Evolutionary conservation across 2,797 vertebrate species (phyloP).

Genomic region (Aldrovandia affinis): DNA sequence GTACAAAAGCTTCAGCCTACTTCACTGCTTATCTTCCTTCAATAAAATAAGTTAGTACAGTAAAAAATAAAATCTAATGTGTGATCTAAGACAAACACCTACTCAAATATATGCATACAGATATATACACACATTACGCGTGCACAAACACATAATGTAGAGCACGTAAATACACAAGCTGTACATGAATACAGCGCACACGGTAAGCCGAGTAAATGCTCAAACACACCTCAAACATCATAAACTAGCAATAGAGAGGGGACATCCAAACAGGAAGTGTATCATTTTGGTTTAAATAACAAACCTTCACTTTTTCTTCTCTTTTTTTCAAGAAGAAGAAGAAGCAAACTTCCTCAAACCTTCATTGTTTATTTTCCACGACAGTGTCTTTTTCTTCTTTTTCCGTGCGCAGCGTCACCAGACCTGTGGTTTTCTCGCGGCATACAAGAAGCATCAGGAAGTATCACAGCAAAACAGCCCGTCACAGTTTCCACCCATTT

Average conservation of each 20-base stretch:
- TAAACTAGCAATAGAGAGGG: not conserved
- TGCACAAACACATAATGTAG: too few relatives aligned
- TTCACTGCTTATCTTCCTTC: not conserved
- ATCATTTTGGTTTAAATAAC: not conserved
- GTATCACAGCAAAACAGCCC: slow-evolving; percentile 16
- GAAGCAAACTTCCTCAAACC: not conserved
- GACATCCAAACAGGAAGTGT: not conserved
- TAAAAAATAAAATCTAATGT: not conserved
- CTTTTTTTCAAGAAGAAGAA: not conserved
- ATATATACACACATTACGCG: too few relatives aligned
- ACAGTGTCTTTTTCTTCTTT: not conserved
- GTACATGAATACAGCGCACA: too few relatives aligned
- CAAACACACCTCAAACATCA: too few relatives aligned
- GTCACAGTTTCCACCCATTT: slow-evolving; percentile 40
- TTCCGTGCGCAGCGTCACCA: not conserved
- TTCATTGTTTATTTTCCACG: slow-evolving; percentile 19
- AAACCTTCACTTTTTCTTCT: slow-evolving; percentile 1
- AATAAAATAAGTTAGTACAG: not conserved
- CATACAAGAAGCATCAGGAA: slow-evolving; percentile 29
- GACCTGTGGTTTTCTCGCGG: slow-evolving; percentile 8
- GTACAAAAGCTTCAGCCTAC: not conserved
- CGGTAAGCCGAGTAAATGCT: too few relatives aligned
- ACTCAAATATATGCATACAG: not conserved
- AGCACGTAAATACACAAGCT: too few relatives aligned
- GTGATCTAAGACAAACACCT: not conserved